A percentile compares a stretch with the other conserved stretches of the same genome.
Conservation (phyloP, 92 coral and sea anemone genomes). For the Palythoa heliodiscus region DNA sequence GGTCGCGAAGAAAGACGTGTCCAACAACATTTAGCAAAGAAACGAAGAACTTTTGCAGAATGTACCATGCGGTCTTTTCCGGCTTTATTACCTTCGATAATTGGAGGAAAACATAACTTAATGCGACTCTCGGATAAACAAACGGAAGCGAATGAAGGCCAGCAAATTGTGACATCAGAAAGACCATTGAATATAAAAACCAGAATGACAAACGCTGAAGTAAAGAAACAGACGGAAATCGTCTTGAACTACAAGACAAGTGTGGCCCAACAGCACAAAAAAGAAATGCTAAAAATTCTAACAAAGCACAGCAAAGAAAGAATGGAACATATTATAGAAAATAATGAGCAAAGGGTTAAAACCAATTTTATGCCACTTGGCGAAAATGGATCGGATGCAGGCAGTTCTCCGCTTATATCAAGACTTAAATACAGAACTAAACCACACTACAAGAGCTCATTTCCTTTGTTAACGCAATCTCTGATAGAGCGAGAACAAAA, state of each 20-base stretch:
- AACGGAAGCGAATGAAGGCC: neutral
- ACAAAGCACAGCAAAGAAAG: conserved; percentile 71
- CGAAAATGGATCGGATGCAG: neutral
- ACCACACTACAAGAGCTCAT: conserved; percentile 6
- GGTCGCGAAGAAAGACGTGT: conserved; percentile 69
- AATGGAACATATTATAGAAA: conserved; percentile 62
- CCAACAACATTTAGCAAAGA: conserved; percentile 58
- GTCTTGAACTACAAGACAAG: conserved; percentile 41
- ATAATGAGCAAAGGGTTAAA: conserved; percentile 57
- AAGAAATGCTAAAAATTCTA: conserved; percentile 53
- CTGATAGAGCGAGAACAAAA: conserved; percentile 7
- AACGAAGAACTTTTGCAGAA: conserved; percentile 64
- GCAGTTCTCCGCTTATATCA: conserved; percentile 8
- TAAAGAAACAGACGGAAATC: conserved; percentile 26
- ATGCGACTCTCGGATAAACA: conserved; percentile 13
- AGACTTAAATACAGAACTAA: conserved; percentile 37
- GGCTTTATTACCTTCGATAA: conserved; percentile 54
- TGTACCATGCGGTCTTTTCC: conserved; percentile 62
- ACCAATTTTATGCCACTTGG: neutral
- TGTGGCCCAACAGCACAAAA: conserved; percentile 34
- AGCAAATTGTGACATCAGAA: neutral
- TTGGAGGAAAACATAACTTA: neutral
- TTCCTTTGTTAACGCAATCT: conserved; percentile 27
- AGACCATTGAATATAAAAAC: neutral
- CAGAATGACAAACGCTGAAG: conserved; percentile 30